Evolutionary conservation across 2,888 invertebrate genomes (phyloP).

Genomic region (Pollenia griseotomentosa): DNA sequence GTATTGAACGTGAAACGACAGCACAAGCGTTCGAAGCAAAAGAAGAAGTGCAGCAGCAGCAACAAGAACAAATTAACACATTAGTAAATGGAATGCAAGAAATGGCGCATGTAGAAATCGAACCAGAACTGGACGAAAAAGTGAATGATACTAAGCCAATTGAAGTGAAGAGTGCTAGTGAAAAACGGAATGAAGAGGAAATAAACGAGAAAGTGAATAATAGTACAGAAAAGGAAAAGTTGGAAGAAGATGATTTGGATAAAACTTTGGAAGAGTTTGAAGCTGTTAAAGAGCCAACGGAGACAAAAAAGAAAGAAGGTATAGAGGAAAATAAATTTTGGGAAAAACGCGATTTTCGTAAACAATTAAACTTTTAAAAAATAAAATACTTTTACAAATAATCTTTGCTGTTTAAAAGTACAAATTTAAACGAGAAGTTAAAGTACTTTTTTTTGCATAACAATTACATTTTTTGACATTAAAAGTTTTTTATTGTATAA

Average conservation of each 20-base stretch:
- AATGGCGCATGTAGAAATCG: slow-evolving; percentile 66
- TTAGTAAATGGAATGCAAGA: slow-evolving; percentile 67
- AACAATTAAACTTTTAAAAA: too few relatives aligned
- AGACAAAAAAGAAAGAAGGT: slow-evolving; percentile 33
- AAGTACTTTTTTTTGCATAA: too few relatives aligned
- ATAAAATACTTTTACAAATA: neutral
- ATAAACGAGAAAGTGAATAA: neutral
- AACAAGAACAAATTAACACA: slow-evolving; percentile 49
- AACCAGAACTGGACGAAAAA: slow-evolving; percentile 48
- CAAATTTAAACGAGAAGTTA: neutral
- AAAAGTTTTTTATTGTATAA: too few relatives aligned
- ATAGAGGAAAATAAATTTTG: neutral
- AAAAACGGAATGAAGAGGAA: slow-evolving; percentile 9
- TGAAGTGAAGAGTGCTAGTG: slow-evolving; percentile 14
- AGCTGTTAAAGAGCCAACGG: slow-evolving; percentile 5
- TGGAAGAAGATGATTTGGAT: slow-evolving; percentile 39
- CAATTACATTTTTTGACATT: too few relatives aligned
- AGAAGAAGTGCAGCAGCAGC: slow-evolving; percentile 73
- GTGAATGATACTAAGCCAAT: neutral
- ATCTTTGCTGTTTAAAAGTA: neutral
- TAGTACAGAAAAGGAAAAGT: neutral
- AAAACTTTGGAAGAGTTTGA: slow-evolving; percentile 41
- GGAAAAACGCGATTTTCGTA: too few relatives aligned
- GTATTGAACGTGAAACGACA: slow-evolving; percentile 69
- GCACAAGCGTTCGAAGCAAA: slow-evolving; percentile 72